Evolutionary conservation across 2,113 vertebrate species (phyloP).

Genomic region (Sceloporus tristichus): DNA sequence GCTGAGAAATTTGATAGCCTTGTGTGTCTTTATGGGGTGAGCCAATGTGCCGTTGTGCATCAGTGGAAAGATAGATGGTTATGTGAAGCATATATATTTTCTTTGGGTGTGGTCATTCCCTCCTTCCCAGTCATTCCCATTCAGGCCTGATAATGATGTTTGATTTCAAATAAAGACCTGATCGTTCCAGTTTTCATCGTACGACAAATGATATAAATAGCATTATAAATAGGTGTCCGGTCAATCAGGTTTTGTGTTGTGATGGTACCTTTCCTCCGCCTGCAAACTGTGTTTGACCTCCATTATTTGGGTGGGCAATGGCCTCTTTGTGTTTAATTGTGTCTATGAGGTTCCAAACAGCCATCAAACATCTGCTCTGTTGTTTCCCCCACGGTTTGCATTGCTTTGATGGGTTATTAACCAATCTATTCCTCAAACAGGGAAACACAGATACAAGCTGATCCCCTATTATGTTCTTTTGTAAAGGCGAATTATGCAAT

Average conservation of each 20-base stretch:
- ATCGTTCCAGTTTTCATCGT: slow-evolving; percentile 24
- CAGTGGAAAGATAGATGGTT: slow-evolving; percentile 22
- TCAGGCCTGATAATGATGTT: neutral
- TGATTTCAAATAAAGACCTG: slow-evolving; percentile 47
- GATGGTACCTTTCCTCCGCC: slow-evolving; percentile 64
- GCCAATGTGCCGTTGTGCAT: fast-evolving
- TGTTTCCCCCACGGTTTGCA: slow-evolving; percentile 83
- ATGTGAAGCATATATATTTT: slow-evolving; percentile 11
- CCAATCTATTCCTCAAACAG: slow-evolving; percentile 83
- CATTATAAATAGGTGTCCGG: slow-evolving; percentile 75
- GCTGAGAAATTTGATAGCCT: slow-evolving; percentile 30
- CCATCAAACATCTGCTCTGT: slow-evolving; percentile 85
- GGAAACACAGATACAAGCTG: slow-evolving; percentile 77
- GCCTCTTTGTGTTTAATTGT: slow-evolving; percentile 83
- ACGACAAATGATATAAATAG: slow-evolving; percentile 56
- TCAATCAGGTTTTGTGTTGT: slow-evolving; percentile 68
- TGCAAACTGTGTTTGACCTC: slow-evolving; percentile 72
- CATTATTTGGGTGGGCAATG: slow-evolving; percentile 72
- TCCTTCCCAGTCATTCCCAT: neutral
- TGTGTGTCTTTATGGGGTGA: neutral
- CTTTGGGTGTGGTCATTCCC: neutral
- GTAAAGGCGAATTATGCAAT: slow-evolving; percentile 80
- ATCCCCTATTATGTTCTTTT: slow-evolving; percentile 75
- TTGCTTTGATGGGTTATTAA: slow-evolving; percentile 87
- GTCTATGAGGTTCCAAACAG: slow-evolving; percentile 81